Evolutionary conservation across 2,888 invertebrate genomes (phyloP).

Genomic region (Axea sp.): DNA sequence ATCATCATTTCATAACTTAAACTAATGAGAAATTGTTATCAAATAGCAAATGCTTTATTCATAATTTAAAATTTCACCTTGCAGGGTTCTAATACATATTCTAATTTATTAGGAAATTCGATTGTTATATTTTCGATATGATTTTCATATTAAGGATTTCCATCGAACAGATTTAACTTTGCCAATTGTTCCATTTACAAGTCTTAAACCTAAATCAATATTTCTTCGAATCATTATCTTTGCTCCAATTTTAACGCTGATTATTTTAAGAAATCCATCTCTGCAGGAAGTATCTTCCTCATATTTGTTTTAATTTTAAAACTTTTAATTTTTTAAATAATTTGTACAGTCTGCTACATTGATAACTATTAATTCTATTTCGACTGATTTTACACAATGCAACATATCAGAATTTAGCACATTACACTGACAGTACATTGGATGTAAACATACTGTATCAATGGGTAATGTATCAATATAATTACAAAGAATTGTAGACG

Average conservation of each 20-base stretch:
- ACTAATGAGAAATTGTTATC: constrained; percentile 64
- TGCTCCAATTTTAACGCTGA: constrained; percentile 24
- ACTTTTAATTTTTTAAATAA: constrained; percentile 56
- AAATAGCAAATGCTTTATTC: constrained; percentile 12
- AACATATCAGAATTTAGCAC: constrained; percentile 34
- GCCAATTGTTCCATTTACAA: constrained; percentile 38
- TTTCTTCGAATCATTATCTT: constrained; percentile 66
- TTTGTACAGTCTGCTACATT: constrained; percentile 62
- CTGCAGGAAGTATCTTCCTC: constrained; percentile 50
- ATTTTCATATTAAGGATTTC: constrained; percentile 16
- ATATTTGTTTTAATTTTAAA: constrained; percentile 47
- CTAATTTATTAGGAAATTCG: constrained; percentile 41
- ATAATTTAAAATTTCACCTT: constrained; percentile 61
- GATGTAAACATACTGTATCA: constrained; percentile 68
- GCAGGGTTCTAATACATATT: constrained; percentile 53
- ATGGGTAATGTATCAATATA: not conserved
- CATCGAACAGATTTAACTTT: constrained; percentile 23
- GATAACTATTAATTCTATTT: constrained; percentile 38
- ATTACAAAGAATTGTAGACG: constrained; percentile 31
- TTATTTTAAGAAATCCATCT: constrained; percentile 9
- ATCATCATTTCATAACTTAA: constrained; percentile 66
- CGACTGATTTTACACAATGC: constrained; percentile 53
- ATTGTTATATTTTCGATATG: constrained; percentile 59
- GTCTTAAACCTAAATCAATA: constrained; percentile 65
- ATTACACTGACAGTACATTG: constrained; percentile 43